Evolutionary conservation across 2,113 vertebrate species (phyloP), one percentile per base, ranked within the genome.

Genomic region (Nycticorax nycticorax): DNA sequence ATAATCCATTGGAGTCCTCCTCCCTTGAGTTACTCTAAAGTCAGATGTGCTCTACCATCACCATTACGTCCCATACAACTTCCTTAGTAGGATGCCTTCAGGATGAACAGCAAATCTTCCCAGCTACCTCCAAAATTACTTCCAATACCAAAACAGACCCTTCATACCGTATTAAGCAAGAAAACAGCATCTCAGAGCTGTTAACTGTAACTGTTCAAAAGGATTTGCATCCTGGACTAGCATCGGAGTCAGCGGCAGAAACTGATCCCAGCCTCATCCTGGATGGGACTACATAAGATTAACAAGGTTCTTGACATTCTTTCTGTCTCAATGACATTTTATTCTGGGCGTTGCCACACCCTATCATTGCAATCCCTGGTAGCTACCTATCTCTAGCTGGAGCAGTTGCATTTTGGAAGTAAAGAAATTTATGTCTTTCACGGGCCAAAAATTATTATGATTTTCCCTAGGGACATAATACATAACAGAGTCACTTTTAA

Each of bases 241-340:
- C 41, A 57, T 8, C 0, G 0, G 53, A 64, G 43, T 12, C 5
- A 76, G 43, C 0, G 13, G 28, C 57, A 89, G 45, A 24, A 86
- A 30, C 4, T 15, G 16, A 22, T 47, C 30, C 35, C 87, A 71
- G 20, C 35, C n/a, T 77, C 26, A 74, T 26, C 37, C 21, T 53
- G 64, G 37, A 41, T 52, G 30, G 45, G 41, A 71, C 27, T n/a
- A 71, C 30, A 45, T 21, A 88, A 68, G 21, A 48, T 85, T 7
- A 72, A 53, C 7, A 10, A 57, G 8, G 23, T 26, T 91, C 57
- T 72, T 75, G 3, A n/a, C 18, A 39, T 23, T 60, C 35, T 76
- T 69, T 59, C n/a, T 41, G 32, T 39, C 50, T 47, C 35, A 19
- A 5, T 10, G 15, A 33, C n/a, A 16, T 43, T 68, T 81, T 39